Conservation (phyloP, 92 coral and sea anemone species). For the Zoanthus gigantus region DNA sequence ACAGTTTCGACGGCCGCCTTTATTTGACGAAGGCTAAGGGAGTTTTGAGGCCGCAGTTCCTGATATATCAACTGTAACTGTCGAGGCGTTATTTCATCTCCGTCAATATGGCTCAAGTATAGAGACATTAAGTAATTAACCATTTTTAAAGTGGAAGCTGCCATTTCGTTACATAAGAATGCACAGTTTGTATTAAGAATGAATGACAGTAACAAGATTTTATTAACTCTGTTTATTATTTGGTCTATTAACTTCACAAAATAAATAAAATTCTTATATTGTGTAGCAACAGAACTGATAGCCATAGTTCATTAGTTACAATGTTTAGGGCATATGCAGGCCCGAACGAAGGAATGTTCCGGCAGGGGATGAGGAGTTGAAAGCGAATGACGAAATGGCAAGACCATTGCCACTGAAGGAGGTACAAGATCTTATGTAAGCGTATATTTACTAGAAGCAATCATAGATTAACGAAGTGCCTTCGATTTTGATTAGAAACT, state of each 20-base stretch:
- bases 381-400: too few relatives aligned
- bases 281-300: too few relatives aligned
- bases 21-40: slow-evolving; percentile 60
- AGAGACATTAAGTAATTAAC: not conserved
- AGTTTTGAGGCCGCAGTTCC: slow-evolving; percentile 63
- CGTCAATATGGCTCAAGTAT: slow-evolving; percentile 26
- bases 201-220: not conserved
- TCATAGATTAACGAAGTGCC: too few relatives aligned
- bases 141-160: not conserved
- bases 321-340: too few relatives aligned
- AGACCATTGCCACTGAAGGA: too few relatives aligned
- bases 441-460: too few relatives aligned
- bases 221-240: not conserved
- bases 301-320: too few relatives aligned
- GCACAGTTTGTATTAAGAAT: not conserved
- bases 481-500: too few relatives aligned
- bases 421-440: too few relatives aligned
- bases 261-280: too few relatives aligned
- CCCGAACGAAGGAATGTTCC: too few relatives aligned
- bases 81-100: slow-evolving; percentile 29
- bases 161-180: slow-evolving; percentile 1
- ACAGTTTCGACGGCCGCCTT: slow-evolving; percentile 60
- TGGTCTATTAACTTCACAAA: not conserved
- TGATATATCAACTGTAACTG: slow-evolving; percentile 59
- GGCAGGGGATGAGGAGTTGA: too few relatives aligned